Evolutionary conservation across 2,113 vertebrate species (phyloP), one percentile per base, ranked within the genome.

Genomic region (Gallinago paraguaiae): DNA sequence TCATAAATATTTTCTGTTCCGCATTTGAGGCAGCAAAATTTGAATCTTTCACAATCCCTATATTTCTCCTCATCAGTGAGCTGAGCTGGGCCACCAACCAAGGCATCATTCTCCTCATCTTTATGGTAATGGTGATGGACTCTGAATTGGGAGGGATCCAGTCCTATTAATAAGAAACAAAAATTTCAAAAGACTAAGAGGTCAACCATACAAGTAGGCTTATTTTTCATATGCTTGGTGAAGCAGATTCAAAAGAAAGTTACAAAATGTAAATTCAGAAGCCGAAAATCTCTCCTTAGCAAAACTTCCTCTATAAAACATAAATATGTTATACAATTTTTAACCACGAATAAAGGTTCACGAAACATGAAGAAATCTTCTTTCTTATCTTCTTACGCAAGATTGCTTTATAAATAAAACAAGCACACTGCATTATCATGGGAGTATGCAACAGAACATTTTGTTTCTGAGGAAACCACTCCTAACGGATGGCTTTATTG

Each of bases 11-110:
- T 99, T 94, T 99, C 98, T 1, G 98, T 99, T 95, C 98, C 98
- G 6, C 99, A 99, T 50, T 97, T 97, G 17, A 98, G 98, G 93
- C 99, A 99, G 92, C 97, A 92, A 97, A 99, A 99, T 76, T 98
- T 98, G 97, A 99, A 99, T 95, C 98, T 98, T 95, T 99, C 99
- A 48, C 99, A 99, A 94, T 99, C 99, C 81, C 97, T 99, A 74
- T 99, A 99, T 78, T 99, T 99, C 96, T 99, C 99, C 95, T 99
- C 99, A 68, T 99, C 99, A 1, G 98, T 99, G 91, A 99, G 98
- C 97, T 99, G 99, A 86, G 98, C 98, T 43, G 98, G 98, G 87
- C 98, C 99, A 90, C 99, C 99, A 96, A 99, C 97, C 67, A 98
- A 97, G 86, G 96, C 98, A 50, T 99, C 99, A 8, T 97, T 98